Evolutionary conservation across 2,888 invertebrate species (phyloP), one percentile per base, ranked within the genome.

Genomic region (Stenurella melanura): DNA sequence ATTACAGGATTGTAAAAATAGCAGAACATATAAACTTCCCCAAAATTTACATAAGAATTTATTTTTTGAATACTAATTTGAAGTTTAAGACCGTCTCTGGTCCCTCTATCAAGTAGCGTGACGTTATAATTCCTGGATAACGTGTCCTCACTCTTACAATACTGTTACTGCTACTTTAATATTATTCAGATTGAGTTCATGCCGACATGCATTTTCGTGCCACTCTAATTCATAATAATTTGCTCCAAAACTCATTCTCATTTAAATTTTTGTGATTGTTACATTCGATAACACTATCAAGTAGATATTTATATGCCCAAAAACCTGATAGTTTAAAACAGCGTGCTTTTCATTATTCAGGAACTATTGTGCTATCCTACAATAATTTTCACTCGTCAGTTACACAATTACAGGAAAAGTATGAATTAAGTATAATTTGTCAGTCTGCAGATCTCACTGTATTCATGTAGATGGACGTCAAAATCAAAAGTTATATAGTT

Each of bases 131-230:
- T 77, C 60, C 71, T 42, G 60, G 72, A 77, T 79, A 77, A 74
- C 77, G 79, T 75, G 75, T 75, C 75, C 75, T 75, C 75, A 75
- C 75, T 75, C 50, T 64, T 71, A 67, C 60, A 38, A 60, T 63
- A 71, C 69, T 71, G 71, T 34, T 71, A 75, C 71, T 75, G 71
- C 69, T 26, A 56, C 69, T 76, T 77, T 78, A 78, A 78, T 80
- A 78, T 61, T 80, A 81, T 81, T 81, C 81, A 77, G 78, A 81
- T 82, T 77, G 77, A 71, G 67, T 82, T 78, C 78, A 81, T 81
- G 78, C 79, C 77, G 73, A 72, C 81, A 78, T 79, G 80, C 76
- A 80, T 80, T 81, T 77, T 79, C 79, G 79, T 81, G 81, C 80
- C 66, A 71, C 67, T 63, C 67, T 78, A 80, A 78, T 78, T 78